Evolutionary conservation across 2,797 vertebrate species (phyloP).

Genomic region (Crocidura indochinensis): DNA sequence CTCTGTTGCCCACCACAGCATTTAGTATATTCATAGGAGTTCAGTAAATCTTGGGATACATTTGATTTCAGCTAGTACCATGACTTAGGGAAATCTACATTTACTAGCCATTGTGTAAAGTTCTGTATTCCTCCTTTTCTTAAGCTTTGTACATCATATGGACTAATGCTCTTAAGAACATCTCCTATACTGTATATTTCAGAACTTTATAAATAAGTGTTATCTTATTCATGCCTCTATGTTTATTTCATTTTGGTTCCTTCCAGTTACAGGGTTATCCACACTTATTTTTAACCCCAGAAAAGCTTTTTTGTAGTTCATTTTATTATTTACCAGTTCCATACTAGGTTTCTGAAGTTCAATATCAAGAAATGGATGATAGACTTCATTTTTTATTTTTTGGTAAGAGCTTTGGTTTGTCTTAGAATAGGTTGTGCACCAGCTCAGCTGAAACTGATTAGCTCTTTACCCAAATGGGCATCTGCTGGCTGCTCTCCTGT

Average conservation of each 20-base stretch:
- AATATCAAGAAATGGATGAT: not conserved
- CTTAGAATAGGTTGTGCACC: not conserved
- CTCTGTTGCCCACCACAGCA: not conserved
- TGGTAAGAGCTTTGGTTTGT: not conserved
- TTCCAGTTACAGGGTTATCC: not conserved
- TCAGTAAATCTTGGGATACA: not conserved
- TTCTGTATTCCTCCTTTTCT: not conserved
- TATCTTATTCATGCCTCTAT: not conserved
- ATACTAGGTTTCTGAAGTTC: conserved; percentile 53
- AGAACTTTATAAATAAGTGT: conserved; percentile 7
- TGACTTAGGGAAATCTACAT: conserved; percentile 25
- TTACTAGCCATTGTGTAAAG: conserved; percentile 12
- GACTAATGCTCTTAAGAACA: conserved; percentile 13
- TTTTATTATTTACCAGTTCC: conserved; percentile 46
- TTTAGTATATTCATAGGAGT: not conserved
- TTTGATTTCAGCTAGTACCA: conserved; percentile 15
- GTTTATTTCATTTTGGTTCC: not conserved
- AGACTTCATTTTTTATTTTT: not conserved
- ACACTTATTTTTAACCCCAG: not conserved
- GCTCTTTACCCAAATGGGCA: conserved; percentile 5
- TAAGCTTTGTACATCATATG: not conserved
- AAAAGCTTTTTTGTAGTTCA: not conserved
- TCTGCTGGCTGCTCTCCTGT: not conserved
- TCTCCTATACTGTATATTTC: not conserved
- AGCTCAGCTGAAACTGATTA: not conserved